These are phyloP conservation scores for Pseudorectes ferrugineus DNA, from an alignment of 2,113 vertebrate species.

Conservation along the genomic window DNA sequence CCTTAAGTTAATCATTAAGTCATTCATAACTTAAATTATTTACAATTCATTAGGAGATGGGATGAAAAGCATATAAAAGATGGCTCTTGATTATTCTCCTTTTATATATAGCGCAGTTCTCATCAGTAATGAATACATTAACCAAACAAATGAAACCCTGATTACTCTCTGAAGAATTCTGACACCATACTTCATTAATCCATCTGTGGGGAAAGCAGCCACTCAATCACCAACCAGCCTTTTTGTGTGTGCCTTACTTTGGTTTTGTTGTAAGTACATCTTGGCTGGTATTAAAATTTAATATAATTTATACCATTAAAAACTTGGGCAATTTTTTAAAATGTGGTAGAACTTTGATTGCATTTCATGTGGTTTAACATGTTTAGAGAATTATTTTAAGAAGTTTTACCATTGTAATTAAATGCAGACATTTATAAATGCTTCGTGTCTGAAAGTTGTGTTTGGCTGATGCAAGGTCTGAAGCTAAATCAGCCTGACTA, in stretches of 20 bases:
- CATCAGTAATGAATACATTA: neutral
- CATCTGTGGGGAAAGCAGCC: neutral
- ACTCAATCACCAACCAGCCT: neutral
- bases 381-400: slow-evolving; percentile 61
- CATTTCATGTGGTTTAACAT: slow-evolving; percentile 58
- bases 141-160: neutral
- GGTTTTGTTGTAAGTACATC: neutral
- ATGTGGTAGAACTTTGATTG: slow-evolving; percentile 14
- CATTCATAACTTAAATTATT: neutral
- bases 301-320: slow-evolving; percentile 42
- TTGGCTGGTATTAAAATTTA: neutral
- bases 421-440: slow-evolving; percentile 64
- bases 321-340: neutral
- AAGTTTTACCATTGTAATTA: slow-evolving; percentile 58
- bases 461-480: slow-evolving; percentile 63
- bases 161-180: neutral
- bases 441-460: slow-evolving; percentile 50
- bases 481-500: slow-evolving; percentile 50
- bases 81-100: neutral
- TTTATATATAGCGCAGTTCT: neutral
- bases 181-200: neutral
- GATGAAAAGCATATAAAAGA: neutral
- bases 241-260: neutral
- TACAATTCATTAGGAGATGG: neutral
- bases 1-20: neutral